Percentiles rank a stretch among this genome's conserved stretches.
Evolutionary conservation across 2,888 invertebrate species (phyloP).

Genomic region (Agrochola macilenta): DNA sequence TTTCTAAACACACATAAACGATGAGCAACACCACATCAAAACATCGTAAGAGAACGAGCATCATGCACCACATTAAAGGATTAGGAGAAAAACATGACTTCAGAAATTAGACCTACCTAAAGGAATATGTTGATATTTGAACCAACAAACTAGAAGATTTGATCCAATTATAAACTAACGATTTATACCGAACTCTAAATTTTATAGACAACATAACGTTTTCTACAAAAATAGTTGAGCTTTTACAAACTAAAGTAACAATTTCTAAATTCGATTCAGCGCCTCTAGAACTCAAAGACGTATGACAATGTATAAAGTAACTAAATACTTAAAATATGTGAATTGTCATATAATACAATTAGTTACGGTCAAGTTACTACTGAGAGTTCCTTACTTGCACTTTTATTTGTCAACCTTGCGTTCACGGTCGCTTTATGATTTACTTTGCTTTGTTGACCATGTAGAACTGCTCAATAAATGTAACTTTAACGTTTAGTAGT

Average conservation of each 20-base stretch:
- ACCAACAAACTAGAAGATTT: neutral
- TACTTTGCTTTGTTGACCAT: constrained; percentile 64
- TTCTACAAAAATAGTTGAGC: neutral
- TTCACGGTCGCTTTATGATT: constrained; percentile 71
- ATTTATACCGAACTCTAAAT: neutral
- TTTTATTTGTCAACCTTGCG: constrained; percentile 79
- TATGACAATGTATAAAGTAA: neutral
- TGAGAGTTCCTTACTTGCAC: constrained; percentile 68
- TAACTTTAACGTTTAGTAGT: constrained; percentile 1
- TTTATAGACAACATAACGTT: neutral
- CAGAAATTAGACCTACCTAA: neutral
- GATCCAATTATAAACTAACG: neutral
- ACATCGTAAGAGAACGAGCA: neutral
- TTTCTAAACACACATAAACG: constrained; percentile 18
- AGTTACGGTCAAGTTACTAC: constrained; percentile 50
- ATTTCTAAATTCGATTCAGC: neutral
- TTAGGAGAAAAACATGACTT: neutral
- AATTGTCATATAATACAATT: constrained; percentile 49
- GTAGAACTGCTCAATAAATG: constrained; percentile 59
- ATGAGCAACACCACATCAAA: constrained; percentile 42
- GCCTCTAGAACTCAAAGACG: neutral
- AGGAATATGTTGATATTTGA: constrained; percentile 1
- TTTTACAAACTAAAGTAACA: neutral
- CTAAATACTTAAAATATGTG: constrained; percentile 26
- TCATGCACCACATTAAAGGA: constrained; percentile 33